A percentile compares a stretch with the other conserved stretches of the same genome.
Evolutionary conservation across 2,797 vertebrate genomes (phyloP).

Genomic region (Anas bahamensis): DNA sequence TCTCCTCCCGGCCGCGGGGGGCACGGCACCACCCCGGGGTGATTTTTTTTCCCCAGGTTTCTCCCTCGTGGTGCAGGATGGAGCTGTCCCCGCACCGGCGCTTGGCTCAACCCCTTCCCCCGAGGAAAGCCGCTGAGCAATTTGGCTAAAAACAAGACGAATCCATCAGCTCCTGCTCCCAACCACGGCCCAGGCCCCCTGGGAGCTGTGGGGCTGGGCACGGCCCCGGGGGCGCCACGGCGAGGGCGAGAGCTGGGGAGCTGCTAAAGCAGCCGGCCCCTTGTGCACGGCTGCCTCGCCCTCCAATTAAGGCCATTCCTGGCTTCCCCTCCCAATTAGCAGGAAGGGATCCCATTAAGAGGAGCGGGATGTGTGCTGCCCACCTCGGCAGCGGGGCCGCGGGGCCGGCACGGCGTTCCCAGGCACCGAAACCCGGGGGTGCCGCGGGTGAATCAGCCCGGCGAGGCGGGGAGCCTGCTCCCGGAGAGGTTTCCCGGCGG

Average conservation of each 20-base stretch:
- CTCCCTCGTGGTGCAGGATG: too few species aligned
- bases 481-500: neutral
- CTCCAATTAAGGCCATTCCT: conserved; percentile 60
- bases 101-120: neutral
- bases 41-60: too few species aligned
- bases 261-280: neutral
- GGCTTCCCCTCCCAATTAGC: conserved; percentile 56
- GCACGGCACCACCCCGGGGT: too few species aligned
- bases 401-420: neutral
- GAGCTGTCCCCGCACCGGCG: neutral
- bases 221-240: neutral
- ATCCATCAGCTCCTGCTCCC: neutral
- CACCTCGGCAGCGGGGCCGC: neutral
- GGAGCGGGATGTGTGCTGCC: fast-evolving
- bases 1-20: too few species aligned
- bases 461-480: neutral
- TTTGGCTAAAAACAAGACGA: neutral
- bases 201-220: neutral
- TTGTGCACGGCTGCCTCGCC: conserved; percentile 32
- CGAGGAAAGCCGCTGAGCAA: neutral
- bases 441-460: fast-evolving
- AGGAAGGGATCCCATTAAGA: conserved; percentile 50
- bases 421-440: neutral
- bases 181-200: neutral
- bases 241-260: neutral